Conservation (phyloP, 2,797 vertebrate species). For the Dendrocincla tyrannina region DNA sequence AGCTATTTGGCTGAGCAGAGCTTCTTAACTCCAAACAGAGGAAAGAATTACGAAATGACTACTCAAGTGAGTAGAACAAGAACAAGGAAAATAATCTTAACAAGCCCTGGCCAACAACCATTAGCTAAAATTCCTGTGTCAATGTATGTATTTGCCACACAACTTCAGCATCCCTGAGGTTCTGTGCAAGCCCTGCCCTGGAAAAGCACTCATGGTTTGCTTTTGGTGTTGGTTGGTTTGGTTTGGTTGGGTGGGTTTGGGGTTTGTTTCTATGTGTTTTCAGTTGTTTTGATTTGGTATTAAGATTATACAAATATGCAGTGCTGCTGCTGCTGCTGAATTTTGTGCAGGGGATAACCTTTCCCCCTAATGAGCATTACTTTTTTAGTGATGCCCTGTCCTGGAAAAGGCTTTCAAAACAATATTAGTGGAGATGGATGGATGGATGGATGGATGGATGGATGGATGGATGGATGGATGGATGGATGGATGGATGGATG, state of each 20-base stretch:
- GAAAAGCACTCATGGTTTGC: background rate
- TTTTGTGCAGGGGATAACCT: background rate
- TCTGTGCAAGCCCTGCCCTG: background rate
- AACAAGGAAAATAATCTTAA: background rate
- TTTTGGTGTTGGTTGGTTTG: background rate
- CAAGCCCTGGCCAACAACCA: background rate
- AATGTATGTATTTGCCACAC: background rate
- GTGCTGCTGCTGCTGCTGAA: background rate
- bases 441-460: too few relatives aligned
- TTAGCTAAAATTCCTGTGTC: background rate
- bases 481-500: too few relatives aligned
- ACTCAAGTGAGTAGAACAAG: background rate
- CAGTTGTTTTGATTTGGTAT: background rate
- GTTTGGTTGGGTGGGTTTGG: background rate
- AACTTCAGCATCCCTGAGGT: background rate
- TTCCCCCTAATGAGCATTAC: background rate
- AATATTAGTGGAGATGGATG: too few relatives aligned
- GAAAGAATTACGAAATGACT: background rate
- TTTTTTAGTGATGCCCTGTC: background rate
- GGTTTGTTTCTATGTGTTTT: background rate
- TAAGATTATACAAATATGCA: fast-evolving
- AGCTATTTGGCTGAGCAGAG: background rate
- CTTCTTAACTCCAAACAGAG: background rate
- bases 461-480: too few relatives aligned
- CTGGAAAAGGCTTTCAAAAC: too few relatives aligned